A percentile compares a stretch with the other conserved stretches of the same genome.
These are phyloP conservation scores for Microcebus tavaratra DNA, from an alignment of 2,113 vertebrate species.

Conservation along the genomic window DNA sequence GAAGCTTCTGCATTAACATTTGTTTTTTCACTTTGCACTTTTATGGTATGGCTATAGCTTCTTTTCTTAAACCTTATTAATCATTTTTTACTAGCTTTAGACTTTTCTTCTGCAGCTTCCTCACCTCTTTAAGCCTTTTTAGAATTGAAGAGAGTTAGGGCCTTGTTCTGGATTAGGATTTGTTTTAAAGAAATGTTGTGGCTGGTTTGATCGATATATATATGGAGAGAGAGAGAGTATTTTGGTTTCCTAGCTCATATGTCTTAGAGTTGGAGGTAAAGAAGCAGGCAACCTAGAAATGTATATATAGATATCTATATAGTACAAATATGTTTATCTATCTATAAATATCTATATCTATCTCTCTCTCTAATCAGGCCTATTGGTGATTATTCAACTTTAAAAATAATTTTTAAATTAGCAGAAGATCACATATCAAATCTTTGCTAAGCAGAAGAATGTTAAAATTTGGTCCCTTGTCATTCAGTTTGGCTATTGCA, in stretches of 20 bases:
- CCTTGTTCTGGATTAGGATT: background rate
- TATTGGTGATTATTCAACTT: background rate
- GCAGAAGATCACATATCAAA: background rate
- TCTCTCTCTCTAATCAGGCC: background rate
- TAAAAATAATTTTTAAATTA: conserved; percentile 18
- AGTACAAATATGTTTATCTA: background rate
- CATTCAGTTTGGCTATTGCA: background rate
- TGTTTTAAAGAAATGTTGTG: background rate
- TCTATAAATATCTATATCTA: too few relatives aligned
- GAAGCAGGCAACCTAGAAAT: too few relatives aligned
- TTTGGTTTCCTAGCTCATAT: too few relatives aligned
- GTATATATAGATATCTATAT: background rate
- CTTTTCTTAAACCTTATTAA: background rate
- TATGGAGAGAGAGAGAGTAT: too few relatives aligned
- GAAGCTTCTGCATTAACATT: background rate
- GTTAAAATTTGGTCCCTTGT: background rate
- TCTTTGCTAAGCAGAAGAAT: background rate
- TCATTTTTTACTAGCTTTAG: background rate
- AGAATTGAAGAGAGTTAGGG: background rate
- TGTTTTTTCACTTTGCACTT: background rate
- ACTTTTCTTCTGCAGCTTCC: background rate
- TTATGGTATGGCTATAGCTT: background rate
- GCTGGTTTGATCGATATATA: background rate
- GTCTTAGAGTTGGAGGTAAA: too few relatives aligned
- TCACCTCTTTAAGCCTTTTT: background rate